Conservation (phyloP, 2,113 vertebrate species). For the Morone saxatilis region DNA sequence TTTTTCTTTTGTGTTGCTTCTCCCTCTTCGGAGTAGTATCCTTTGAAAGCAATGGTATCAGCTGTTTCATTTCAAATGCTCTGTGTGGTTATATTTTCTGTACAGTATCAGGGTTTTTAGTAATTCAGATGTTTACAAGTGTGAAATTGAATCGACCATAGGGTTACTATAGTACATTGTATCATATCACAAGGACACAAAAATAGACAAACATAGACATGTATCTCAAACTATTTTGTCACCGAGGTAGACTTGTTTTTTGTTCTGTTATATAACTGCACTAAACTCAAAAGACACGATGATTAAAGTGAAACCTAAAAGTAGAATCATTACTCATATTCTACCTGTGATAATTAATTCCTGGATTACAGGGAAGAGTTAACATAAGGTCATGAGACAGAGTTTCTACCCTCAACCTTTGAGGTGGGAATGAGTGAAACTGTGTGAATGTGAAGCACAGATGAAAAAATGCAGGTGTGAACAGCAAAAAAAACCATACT, state of each 20-base stretch:
- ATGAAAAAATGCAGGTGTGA: background rate
- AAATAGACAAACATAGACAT: background rate
- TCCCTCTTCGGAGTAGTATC: background rate
- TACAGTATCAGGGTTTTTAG: background rate
- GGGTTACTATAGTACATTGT: background rate
- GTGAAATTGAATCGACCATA: background rate
- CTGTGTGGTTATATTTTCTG: background rate
- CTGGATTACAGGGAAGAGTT: slow-evolving; percentile 2
- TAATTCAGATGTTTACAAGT: background rate
- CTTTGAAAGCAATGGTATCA: too few relatives aligned
- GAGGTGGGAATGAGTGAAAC: background rate
- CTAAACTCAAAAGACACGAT: background rate
- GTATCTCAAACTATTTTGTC: background rate
- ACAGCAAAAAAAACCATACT: background rate
- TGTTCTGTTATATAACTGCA: background rate
- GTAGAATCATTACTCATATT: background rate
- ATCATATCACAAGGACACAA: background rate
- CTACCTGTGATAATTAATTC: background rate
- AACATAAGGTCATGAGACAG: background rate
- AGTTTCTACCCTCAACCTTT: background rate
- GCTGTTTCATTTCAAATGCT: background rate
- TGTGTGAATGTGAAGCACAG: background rate
- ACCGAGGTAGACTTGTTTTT: background rate
- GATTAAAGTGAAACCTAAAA: slow-evolving; percentile 13
- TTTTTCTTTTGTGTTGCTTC: background rate